phyloP scores from a whole-genome alignment of 2,113 vertebrate genomes.

The Lophotis ruficrista region DNA sequence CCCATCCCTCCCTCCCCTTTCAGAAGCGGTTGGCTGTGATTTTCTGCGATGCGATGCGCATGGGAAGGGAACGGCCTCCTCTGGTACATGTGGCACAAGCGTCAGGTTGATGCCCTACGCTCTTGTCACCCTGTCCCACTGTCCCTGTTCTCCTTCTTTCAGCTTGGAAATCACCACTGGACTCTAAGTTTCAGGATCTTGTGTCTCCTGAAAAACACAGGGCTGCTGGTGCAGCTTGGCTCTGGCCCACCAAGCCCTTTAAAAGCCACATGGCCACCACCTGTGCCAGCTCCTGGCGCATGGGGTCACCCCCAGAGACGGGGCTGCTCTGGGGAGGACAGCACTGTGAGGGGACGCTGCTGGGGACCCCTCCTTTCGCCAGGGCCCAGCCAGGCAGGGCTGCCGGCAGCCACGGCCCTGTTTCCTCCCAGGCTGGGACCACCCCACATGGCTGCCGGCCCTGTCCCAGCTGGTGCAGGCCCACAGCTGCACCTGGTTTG shows the following conservation, averaged over 20 bases:
- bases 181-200: neutral
- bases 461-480: neutral
- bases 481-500: accelerated
- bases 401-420: accelerated
- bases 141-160: neutral
- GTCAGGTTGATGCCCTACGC: accelerated
- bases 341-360: accelerated
- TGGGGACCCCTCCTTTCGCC: neutral
- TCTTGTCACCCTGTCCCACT: accelerated
- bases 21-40: neutral
- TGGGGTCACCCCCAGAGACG: too few relatives aligned
- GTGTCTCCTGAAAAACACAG: neutral
- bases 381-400: neutral
- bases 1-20: accelerated
- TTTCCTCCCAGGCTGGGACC: accelerated
- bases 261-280: neutral
- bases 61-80: neutral
- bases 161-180: accelerated
- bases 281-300: neutral
- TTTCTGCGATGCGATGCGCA: accelerated
- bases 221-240: accelerated
- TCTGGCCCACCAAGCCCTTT: neutral
- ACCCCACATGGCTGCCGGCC: accelerated
- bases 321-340: neutral
- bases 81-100: accelerated